Evolutionary conservation across 2,797 vertebrate species (phyloP), one percentile per base, ranked within the genome.

Genomic region (Novumbra hubbsi): DNA sequence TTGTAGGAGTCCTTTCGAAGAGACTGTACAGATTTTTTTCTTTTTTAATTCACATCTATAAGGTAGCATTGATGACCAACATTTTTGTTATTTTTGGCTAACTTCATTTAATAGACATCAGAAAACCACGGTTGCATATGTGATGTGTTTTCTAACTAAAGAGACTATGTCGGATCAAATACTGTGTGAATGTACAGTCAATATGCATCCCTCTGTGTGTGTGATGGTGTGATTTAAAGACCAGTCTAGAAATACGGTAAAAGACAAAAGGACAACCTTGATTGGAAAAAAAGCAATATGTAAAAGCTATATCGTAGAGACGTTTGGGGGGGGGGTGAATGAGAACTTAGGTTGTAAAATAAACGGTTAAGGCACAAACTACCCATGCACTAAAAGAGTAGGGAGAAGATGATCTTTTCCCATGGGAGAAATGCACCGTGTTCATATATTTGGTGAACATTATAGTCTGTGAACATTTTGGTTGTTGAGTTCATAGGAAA

Each of bases 1-100:
- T 65, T 64, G 32, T 50, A 50, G 34, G 69, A 76, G 78, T 72
- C 77, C 80, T 83, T 81, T 80, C 75, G 62, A 83, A 73, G 70
- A 85, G 78, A 66, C 80, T 90, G 90, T 92, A 90, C 85, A 91
- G 82, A 49, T 32, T 52, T 6, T 70, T 71, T 55, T 30, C 57
- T 55, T 30, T 9, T 45, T 12, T 12, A 45, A 50, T n/a, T 32
- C 41, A 19, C 38, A 41, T 64, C 73, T 80, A 24, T 24, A 68
- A 88, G 71, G 91, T 92, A 92, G 90, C 90, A 91, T 83, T 75
- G 24, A 76, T 73, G 1, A 34, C 19, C 76, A 45, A 74, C 57
- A 45, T 78, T 50, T 49, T 69, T 72, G 74, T 38, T 38, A 34
- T 38, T 38, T 38, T 38, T 49, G 78, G 78, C 72, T 70, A 77